Evolutionary conservation across 1,140 invertebrate genomes (phyloP).

Genomic region (Cataglyphis hispanica): DNA sequence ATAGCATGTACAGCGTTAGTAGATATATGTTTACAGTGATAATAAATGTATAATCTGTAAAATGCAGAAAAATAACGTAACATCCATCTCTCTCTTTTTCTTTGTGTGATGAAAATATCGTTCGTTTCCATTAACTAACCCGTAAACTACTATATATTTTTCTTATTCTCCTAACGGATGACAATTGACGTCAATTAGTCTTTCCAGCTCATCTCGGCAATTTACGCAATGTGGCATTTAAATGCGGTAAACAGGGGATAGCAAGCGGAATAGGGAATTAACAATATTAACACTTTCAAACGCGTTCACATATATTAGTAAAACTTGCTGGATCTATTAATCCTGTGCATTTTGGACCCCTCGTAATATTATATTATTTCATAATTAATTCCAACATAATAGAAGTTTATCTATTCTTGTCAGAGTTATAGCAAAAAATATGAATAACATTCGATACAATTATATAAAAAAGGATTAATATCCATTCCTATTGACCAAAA

Average conservation of each 20-base stretch:
- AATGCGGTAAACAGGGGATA: not conserved
- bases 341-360: not conserved
- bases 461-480: not conserved
- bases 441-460: not conserved
- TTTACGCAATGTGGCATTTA: constrained; percentile 2
- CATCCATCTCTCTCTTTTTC: not conserved
- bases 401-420: not conserved
- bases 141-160: constrained; percentile 1
- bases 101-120: not conserved
- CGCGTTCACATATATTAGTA: not conserved
- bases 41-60: not conserved
- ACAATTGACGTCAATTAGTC: constrained; percentile 17
- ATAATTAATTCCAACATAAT: not conserved
- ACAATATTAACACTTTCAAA: not conserved
- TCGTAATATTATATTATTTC: not conserved
- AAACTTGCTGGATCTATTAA: not conserved
- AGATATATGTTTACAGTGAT: not conserved
- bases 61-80: not conserved
- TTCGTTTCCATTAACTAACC: not conserved
- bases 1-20: not conserved
- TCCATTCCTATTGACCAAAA: not conserved
- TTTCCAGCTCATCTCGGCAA: not conserved
- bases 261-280: not conserved
- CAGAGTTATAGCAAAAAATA: not conserved
- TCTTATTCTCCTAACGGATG: not conserved